Percentiles rank a stretch among this genome's conserved stretches.
These are phyloP conservation scores for Ceramica pisi DNA, from an alignment of 2,888 invertebrate genomes.

Conservation along the genomic window DNA sequence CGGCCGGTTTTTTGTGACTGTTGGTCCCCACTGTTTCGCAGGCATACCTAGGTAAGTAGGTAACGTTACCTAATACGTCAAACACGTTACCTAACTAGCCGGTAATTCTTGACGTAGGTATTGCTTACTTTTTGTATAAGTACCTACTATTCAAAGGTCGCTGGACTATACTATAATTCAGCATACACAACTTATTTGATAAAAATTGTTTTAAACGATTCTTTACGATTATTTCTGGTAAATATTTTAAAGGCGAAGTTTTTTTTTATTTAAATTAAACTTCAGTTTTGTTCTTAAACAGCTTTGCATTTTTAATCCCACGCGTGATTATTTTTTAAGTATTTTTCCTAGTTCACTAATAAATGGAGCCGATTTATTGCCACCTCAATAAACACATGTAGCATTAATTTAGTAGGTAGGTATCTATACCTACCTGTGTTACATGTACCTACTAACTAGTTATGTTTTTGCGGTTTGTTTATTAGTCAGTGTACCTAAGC, in stretches of 20 bases:
- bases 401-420: too few species aligned
- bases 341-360: too few species aligned
- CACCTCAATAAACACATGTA: too few species aligned
- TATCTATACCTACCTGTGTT: too few species aligned
- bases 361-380: too few species aligned
- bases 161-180: slow-evolving; percentile 15
- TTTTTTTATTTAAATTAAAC: too few species aligned
- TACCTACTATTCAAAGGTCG: slow-evolving; percentile 23
- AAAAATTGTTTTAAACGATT: background rate
- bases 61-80: background rate
- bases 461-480: too few species aligned
- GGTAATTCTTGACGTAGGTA: background rate
- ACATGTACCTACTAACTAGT: too few species aligned
- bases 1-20: background rate
- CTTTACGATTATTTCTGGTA: slow-evolving; percentile 3
- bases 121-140: slow-evolving; percentile 9
- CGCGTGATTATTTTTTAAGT: too few species aligned
- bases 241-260: background rate
- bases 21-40: background rate
- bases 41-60: background rate
- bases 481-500: too few species aligned
- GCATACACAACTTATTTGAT: slow-evolving; percentile 14
- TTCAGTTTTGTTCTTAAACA: too few species aligned
- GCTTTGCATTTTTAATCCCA: too few species aligned
- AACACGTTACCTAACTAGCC: slow-evolving; percentile 4